A percentile compares a stretch with the other conserved stretches of the same genome.
phyloP scores from a whole-genome alignment of 2,113 vertebrate genomes.

The Haemorhous mexicanus region DNA sequence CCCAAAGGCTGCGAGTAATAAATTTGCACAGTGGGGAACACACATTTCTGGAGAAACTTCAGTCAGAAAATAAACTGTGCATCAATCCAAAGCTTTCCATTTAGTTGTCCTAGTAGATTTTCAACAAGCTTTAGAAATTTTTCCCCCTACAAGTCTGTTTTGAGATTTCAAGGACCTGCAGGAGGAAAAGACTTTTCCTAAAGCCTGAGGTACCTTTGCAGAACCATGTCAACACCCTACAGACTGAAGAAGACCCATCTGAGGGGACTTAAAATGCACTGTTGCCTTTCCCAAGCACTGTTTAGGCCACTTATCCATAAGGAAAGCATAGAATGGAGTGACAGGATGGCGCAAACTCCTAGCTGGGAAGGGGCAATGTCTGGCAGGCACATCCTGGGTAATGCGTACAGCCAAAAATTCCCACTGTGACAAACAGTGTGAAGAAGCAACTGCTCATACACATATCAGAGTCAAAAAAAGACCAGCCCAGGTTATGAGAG shows the following conservation, averaged over 20 bases:
- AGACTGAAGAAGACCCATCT: not conserved
- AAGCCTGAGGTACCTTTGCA: not conserved
- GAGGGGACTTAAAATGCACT: not conserved
- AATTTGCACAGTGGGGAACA: slow-evolving; percentile 61
- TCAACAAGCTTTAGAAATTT: not conserved
- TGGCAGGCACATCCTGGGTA: not conserved
- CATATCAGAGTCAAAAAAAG: not conserved
- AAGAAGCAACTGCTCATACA: not conserved
- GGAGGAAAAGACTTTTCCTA: not conserved
- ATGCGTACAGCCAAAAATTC: not conserved
- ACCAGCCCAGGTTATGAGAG: not conserved
- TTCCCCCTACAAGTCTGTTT: not conserved
- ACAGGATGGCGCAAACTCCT: not conserved
- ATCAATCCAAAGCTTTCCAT: slow-evolving; percentile 33
- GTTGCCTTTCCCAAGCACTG: not conserved
- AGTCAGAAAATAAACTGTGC: slow-evolving; percentile 53
- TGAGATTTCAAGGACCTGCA: not conserved
- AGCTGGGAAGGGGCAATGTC: not conserved
- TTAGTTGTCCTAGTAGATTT: slow-evolving; percentile 32
- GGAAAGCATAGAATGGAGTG: not conserved
- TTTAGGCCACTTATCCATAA: not conserved
- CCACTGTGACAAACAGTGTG: not conserved
- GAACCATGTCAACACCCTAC: fast-evolving
- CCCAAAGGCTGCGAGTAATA: slow-evolving; percentile 43
- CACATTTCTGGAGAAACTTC: slow-evolving; percentile 49